These are phyloP conservation scores for Cygnus buccinator DNA, from an alignment of 2,113 vertebrate species.

Conservation along the genomic window DNA sequence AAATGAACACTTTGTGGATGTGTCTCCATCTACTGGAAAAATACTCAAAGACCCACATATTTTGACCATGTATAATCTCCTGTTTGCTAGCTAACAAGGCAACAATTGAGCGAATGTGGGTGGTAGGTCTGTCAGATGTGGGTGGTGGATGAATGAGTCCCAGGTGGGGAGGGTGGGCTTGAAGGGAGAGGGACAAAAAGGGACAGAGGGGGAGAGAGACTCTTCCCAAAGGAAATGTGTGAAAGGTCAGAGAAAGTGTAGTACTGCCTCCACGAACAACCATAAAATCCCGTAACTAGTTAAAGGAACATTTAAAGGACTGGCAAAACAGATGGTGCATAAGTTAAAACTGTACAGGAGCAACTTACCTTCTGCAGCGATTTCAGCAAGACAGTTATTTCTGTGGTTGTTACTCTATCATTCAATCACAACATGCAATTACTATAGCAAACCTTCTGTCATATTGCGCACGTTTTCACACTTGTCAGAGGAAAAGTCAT, in stretches of 20 bases:
- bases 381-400: slow-evolving; percentile 47
- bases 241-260: slow-evolving; percentile 28
- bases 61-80: not conserved
- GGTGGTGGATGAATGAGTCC: not conserved
- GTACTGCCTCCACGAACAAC: not conserved
- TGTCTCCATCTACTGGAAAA: slow-evolving; percentile 68
- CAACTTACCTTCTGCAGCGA: slow-evolving; percentile 43
- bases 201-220: not conserved
- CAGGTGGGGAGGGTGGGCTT: not conserved
- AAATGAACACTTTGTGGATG: slow-evolving; percentile 35
- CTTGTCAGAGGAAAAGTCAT: slow-evolving; percentile 52
- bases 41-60: not conserved
- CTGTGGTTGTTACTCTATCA: slow-evolving; percentile 13
- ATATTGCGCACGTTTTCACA: not conserved
- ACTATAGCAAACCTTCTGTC: slow-evolving; percentile 50
- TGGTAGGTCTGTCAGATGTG: not conserved
- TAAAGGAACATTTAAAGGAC: slow-evolving; percentile 49
- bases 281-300: slow-evolving; percentile 30
- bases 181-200: not conserved
- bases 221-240: not conserved
- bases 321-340: slow-evolving; percentile 60
- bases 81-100: not conserved
- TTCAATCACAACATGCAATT: slow-evolving; percentile 69
- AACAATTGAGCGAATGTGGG: not conserved
- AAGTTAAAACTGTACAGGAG: slow-evolving; percentile 57